Evolutionary conservation across 2,113 vertebrate species (phyloP), one percentile per base, ranked within the genome.

Genomic region (Limnothrissa miodon): DNA sequence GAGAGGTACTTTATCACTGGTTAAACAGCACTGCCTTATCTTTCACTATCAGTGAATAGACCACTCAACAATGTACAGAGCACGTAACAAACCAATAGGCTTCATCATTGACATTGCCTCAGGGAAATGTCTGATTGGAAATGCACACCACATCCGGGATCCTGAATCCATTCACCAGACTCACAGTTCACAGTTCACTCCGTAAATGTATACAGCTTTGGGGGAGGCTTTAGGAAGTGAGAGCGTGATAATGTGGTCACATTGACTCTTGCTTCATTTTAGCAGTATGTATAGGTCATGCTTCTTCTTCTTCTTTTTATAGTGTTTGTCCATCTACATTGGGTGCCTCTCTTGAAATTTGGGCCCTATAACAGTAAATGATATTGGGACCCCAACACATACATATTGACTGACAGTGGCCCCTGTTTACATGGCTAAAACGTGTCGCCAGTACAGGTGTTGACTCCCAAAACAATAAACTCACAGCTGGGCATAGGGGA

Each of bases 1-100:
- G 85, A 89, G 79, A 80, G 53, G 79, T 82, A 82, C 84, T 90
- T 90, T 90, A 86, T 90, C 90, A 90, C 78, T 80, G 45, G 83
- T 78, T 78, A 84, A 85, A 82, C 48, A 82, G 21, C n/a, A 56
- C 51, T 4, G 51, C 56, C 70, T 89, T 90, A 91, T 92, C 90
- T 88, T 0, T 11, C 82, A 29, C 7, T 79, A 51, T 79, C 51
- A 66, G 51, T 83, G 70, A 78, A 59, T 48, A 36, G n/a, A 21
- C 19, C 44, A n/a, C 51, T 66, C n/a, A 80, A 85, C 87, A 86
- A 79, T 86, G 86, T 84, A 81, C 29, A 48, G 3, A 21, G 39
- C 53, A 36, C 78, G 82, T 62, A 81, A 81, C 84, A 83, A 66
- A 66, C 59, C 59, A 66, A 33, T 66, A 66, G 59, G n/a, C 1